Base-by-base conservation (phyloP, 2,797 vertebrate genomes). In the Liparis tanakae region DNA sequence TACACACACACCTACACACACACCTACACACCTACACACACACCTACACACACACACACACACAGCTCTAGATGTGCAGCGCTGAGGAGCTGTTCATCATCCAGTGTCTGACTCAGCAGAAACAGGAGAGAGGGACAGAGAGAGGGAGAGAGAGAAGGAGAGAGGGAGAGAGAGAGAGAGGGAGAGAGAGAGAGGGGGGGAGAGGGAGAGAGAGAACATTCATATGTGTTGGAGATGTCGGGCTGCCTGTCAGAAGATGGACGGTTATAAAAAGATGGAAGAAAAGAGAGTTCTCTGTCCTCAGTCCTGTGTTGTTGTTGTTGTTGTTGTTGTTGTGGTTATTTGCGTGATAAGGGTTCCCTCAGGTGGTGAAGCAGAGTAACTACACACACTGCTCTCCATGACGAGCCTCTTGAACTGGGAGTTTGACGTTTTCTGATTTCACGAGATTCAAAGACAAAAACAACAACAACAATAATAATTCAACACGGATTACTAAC, bases 311-410 rank as follows among this genome's bases (percentile, higher is more conserved):
- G n/a, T 55, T 75, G 73, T 70, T 46, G 64, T 73, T n/a, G 71
- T 87, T 80, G 54, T 74, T 86, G 60, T 85, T 70, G 70, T 85
- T 25, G 85, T 83, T 89, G 87, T 92, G 89, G 78, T 84, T 72
- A 80, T 91, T 80, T 51, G 46, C 82, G 89, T 92, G 89, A 90
- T 93, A 92, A 91, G 76, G 87, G 89, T 85, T 60, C 93, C 90
- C 91, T 92, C 93, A 94, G 81, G 85, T 93, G 91, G 88, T 80
- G 56, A 86, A 57, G 48, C 41, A 34, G 39, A 56, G 82, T 39
- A 61, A 82, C 79, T 82, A 48, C 88, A 85, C 39, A 41, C 39
- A 41, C 39, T 41, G 46, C n/a, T 8, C 18, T 8, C 34, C 3
- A 33, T 5, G 0, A 1, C n/a, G 6, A 50, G 50, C 7, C 10